Conservation (phyloP, 2,113 vertebrate species). For the Myodes glareolus region DNA sequence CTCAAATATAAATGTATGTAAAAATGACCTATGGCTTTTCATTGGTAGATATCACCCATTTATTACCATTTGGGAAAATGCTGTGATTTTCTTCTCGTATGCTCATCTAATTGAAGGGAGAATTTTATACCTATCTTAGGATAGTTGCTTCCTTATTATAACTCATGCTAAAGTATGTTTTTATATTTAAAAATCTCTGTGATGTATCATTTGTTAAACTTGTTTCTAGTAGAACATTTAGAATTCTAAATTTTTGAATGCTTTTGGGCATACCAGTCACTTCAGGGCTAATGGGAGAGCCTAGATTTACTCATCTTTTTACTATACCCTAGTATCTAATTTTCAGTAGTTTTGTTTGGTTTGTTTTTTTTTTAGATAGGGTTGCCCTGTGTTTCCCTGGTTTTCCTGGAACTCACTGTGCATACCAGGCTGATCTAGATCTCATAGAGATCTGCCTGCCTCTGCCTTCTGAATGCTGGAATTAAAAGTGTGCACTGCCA, state of each 20-base stretch:
- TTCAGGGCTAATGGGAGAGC: not conserved
- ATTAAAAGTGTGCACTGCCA: not conserved
- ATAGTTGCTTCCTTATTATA: not conserved
- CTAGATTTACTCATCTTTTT: not conserved
- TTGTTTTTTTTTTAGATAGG: not conserved
- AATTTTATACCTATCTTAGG: conserved; percentile 40
- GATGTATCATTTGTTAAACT: conserved; percentile 10
- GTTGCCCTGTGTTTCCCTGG: not conserved
- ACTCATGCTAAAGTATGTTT: conserved; percentile 8
- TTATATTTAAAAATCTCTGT: not conserved
- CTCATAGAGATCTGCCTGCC: not conserved
- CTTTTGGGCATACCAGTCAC: not conserved
- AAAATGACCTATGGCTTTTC: not conserved
- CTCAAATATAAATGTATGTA: conserved; percentile 15
- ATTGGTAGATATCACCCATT: conserved; percentile 39
- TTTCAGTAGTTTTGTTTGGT: conserved; percentile 11
- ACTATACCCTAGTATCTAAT: not conserved
- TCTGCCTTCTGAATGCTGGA: not conserved
- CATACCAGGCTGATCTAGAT: not conserved
- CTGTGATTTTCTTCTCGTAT: conserved; percentile 33
- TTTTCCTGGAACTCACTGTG: not conserved
- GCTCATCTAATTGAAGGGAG: not conserved
- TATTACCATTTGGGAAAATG: conserved; percentile 10
- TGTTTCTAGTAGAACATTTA: not conserved
- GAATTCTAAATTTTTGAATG: conserved; percentile 14